These are phyloP conservation scores for Andrena trimmerana DNA, from an alignment of 2,888 invertebrate genomes.

Conservation along the genomic window DNA sequence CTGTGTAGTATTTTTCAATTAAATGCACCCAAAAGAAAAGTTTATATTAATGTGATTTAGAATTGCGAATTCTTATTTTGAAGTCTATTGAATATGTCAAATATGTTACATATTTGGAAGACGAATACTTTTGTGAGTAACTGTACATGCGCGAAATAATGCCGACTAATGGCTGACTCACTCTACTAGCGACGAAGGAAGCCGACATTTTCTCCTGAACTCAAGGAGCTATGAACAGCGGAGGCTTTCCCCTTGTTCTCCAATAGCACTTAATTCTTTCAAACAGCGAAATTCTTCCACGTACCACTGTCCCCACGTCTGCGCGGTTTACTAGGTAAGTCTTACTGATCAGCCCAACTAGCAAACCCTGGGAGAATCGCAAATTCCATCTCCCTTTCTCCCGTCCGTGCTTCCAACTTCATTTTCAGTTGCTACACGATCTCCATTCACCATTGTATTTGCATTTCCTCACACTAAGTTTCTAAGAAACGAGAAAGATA, in stretches of 20 bases:
- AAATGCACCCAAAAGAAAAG: too few species aligned
- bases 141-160: conserved; percentile 23
- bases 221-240: neutral
- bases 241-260: neutral
- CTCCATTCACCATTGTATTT: neutral
- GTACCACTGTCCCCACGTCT: conserved; percentile 5
- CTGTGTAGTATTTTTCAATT: too few species aligned
- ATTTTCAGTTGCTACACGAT: neutral
- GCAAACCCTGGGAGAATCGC: neutral
- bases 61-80: too few species aligned
- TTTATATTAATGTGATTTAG: too few species aligned
- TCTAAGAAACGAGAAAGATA: neutral
- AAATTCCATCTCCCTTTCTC: neutral
- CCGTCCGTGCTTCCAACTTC: neutral
- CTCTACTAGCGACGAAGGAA: conserved; percentile 4
- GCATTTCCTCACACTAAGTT: neutral
- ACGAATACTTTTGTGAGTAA: too few species aligned
- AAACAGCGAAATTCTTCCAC: conserved; percentile 5
- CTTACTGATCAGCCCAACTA: conserved; percentile 2
- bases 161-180: neutral
- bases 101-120: too few species aligned
- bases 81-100: too few species aligned
- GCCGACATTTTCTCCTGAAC: neutral
- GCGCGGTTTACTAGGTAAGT: neutral
- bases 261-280: conserved; percentile 5